Base-by-base conservation (phyloP, 1,140 invertebrate genomes). In the Drosophila melanica region DNA sequence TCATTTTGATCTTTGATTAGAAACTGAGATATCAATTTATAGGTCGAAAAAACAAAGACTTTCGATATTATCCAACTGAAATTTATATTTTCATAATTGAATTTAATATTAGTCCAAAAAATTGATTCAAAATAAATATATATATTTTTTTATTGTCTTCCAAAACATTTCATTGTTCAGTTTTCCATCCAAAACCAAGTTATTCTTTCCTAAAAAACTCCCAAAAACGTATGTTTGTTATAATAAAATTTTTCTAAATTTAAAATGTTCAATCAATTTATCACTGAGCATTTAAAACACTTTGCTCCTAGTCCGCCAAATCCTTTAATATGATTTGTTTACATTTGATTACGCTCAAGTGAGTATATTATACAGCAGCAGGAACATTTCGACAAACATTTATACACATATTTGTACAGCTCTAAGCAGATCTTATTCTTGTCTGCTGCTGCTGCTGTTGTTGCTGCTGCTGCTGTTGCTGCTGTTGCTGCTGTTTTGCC, bases 381-480 rank as follows among this genome's bases (percentile, higher is more conserved):
- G 33, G 30, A 53, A 63, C 65, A 74, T 74, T 57, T 42, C 48
- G n/a, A 62, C 50, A 69, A 74, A 74, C 63, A 74, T 74, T 74
- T 74, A 63, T 69, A 57, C 27, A 63, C 64, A 60, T 60, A 48
- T 68, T 59, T 55, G 41, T 62, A 48, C 20, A 53, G 20, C 30
- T 72, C 53, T 51, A 30, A 18, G 51, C 9, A 8, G n/a, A 18
- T 45, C 42, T 45, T 3, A 23, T n/a, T 20, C 42, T 45, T 35
- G 39, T 39, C 23, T 3, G n/a, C 39, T 65, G 5, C 35, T 8
- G 9, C 20, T 11, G 27, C 16, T 50, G 18, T 12, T 39, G n/a
- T n/a, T 3, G n/a, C 39, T 65, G 5, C 23, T 3, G n/a, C 39
- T 65, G 5, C 23, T 3, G n/a, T 27, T 65, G 5, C 23, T 3